Evolutionary conservation across 1,140 invertebrate genomes (phyloP).

Genomic region (Heterodera carotae): DNA sequence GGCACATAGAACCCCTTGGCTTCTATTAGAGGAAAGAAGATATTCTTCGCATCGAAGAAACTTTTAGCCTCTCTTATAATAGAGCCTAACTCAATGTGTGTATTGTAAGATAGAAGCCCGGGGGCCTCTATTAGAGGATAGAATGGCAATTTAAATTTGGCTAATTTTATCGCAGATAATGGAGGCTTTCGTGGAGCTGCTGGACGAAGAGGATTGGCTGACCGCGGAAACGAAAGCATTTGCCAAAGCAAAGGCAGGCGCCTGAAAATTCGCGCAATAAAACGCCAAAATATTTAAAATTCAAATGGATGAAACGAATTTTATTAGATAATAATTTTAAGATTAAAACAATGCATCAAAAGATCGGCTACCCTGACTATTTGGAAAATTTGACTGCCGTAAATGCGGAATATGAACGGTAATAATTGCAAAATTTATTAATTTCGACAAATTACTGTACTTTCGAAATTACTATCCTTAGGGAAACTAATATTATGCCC

Average conservation of each 20-base stretch:
- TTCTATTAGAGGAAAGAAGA: no score
- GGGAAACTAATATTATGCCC: no score
- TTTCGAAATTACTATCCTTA: no score
- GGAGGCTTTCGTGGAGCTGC: conserved; percentile 82
- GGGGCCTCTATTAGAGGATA: no score
- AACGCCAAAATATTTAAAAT: conserved; percentile 34
- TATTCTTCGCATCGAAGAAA: no score
- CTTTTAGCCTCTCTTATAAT: no score
- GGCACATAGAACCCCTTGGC: no score
- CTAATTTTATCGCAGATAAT: conserved; percentile 83
- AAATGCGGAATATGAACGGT: conserved; percentile 64
- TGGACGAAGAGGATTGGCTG: conserved; percentile 87
- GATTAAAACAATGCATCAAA: conserved; percentile 68
- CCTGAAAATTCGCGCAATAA: not conserved
- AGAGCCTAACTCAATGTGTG: no score
- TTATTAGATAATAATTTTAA: conserved; percentile 47
- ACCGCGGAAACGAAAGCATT: conserved; percentile 81
- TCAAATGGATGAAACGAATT: not conserved
- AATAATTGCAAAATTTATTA: conserved; percentile 10
- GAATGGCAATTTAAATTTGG: conserved; percentile 64
- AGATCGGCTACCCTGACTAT: conserved; percentile 69
- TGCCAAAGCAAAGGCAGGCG: conserved; percentile 73
- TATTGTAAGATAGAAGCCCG: no score
- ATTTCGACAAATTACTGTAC: no score
- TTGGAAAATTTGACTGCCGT: conserved; percentile 67